Evolutionary conservation across 2,113 vertebrate genomes (phyloP), one percentile per base, ranked within the genome.

Genomic region (Channa maculata): DNA sequence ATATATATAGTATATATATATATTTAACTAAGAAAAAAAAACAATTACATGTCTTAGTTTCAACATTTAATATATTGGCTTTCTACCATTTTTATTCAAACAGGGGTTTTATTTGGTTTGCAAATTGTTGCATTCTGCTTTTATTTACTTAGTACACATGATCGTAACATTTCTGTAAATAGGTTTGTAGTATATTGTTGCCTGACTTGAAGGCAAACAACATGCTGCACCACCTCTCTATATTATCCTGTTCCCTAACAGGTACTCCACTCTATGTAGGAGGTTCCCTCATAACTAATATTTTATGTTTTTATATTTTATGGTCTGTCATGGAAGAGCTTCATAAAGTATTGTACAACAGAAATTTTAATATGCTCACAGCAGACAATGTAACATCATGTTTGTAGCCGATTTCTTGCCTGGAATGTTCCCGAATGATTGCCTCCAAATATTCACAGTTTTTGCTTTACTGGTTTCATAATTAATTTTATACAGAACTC

Each of bases 391-490:
- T 58, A 36, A 38, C 33, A 39, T 60, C 36, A n/a, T 12, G 8
- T 48, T 51, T 75, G 36, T n/a, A 11, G 9, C 15, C 10, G 41
- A 65, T 59, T 75, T 77, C 61, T 59, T 59, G 37, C 15, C 33
- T 10, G 45, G 6, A 54, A 68, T 65, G 51, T 59, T 75, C 13
- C 33, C 46, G 5, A 0, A 45, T n/a, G 44, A 41, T 5, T 8
- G 71, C 55, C 62, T 58, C 43, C 14, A 54, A 60, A 67, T 36
- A 6, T 38, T 7, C 24, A 12, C 65, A 1, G 24, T 2, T 39
- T 84, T 53, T 59, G 46, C 64, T 71, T 63, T 49, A 52, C 50
- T 65, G 82, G 36, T 58, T 83, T 75, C 60, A 79, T 80, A 54
- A 77, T 82, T 82, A 60, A 69, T 54, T 55, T 77, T 12, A 37